A percentile compares a stretch with the other conserved stretches of the same genome.
These are phyloP conservation scores for Aporophyla lueneburgensis DNA, from an alignment of 2,888 invertebrate genomes.

Conservation along the genomic window DNA sequence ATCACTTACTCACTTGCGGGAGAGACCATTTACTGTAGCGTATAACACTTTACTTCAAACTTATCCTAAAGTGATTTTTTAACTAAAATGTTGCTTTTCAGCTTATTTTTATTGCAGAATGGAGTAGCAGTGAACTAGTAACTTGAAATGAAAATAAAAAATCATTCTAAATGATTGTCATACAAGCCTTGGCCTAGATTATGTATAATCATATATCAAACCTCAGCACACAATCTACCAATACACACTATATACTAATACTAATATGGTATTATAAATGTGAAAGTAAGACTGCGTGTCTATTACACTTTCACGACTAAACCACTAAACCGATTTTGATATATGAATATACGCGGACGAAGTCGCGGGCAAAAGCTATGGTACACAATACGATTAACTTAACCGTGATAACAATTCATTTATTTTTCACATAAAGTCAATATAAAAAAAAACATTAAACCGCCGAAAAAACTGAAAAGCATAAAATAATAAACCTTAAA, in stretches of 20 bases:
- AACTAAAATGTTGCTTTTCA: neutral
- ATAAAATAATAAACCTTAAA: too few relatives aligned
- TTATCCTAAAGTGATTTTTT: neutral
- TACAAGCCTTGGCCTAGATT: neutral
- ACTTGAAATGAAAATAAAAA: neutral
- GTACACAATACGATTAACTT: neutral
- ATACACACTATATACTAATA: too few relatives aligned
- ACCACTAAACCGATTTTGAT: too few relatives aligned
- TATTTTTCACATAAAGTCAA: neutral
- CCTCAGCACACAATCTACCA: too few relatives aligned
- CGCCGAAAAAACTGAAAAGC: too few relatives aligned
- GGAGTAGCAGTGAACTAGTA: neutral
- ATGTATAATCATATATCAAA: neutral
- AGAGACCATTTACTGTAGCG: slow-evolving; percentile 4
- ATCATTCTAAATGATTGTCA: neutral
- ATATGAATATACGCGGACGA: too few relatives aligned
- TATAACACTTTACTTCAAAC: slow-evolving; percentile 1
- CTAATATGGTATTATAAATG: too few relatives aligned
- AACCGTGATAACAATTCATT: neutral
- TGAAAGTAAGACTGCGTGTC: too few relatives aligned
- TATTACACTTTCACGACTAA: too few relatives aligned
- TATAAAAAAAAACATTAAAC: too few relatives aligned
- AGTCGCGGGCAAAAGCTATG: too few relatives aligned
- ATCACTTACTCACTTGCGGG: slow-evolving; percentile 26
- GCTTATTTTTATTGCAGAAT: neutral